Evolutionary conservation across 1,140 invertebrate species (phyloP).

Genomic region (Brachionus koreanus): DNA sequence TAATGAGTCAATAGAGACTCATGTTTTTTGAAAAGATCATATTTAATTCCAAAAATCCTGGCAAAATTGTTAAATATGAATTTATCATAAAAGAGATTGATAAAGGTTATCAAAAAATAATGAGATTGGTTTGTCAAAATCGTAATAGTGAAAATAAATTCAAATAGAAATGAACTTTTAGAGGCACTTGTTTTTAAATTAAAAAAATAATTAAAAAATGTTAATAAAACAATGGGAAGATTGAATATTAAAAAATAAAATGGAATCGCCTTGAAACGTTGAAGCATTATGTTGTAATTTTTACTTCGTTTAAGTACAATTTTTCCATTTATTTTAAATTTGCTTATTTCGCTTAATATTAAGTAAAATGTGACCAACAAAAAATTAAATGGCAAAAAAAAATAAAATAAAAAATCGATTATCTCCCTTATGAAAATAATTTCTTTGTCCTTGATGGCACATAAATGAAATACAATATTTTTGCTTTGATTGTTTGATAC

Average conservation of each 20-base stretch:
- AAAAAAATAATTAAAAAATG: background rate
- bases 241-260: background rate
- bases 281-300: background rate
- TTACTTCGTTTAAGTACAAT: background rate
- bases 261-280: background rate
- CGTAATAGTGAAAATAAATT: background rate
- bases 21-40: background rate
- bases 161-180: background rate
- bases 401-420: constrained; percentile 12
- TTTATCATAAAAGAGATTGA: constrained; percentile 4
- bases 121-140: background rate
- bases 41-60: background rate
- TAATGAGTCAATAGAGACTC: background rate
- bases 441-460: background rate
- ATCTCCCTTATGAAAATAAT: background rate
- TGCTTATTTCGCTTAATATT: background rate
- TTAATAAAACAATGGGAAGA: background rate
- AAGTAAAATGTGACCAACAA: background rate
- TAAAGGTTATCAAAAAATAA: constrained; percentile 14
- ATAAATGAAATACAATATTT: background rate
- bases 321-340: constrained; percentile 2
- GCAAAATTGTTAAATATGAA: background rate
- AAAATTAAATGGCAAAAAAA: constrained; percentile 13
- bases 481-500: background rate
- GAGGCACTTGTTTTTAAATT: background rate